Evolutionary conservation across 2,113 vertebrate genomes (phyloP).

Genomic region (Colinus virginianus): DNA sequence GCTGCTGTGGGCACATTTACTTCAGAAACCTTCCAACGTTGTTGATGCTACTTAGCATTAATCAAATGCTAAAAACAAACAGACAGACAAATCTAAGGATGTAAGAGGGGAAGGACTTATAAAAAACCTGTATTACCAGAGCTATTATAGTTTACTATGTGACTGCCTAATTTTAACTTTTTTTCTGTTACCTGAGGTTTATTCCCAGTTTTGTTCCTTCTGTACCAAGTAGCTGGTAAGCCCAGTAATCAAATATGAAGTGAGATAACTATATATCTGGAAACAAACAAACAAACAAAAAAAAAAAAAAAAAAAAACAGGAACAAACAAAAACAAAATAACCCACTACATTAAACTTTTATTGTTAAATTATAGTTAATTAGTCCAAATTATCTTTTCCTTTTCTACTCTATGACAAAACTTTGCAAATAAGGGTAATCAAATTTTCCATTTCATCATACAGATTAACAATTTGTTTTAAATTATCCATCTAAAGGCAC

Average conservation of each 20-base stretch:
- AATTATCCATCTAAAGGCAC: constrained; percentile 3
- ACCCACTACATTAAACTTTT: background rate
- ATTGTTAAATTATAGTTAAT: background rate
- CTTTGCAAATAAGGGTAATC: background rate
- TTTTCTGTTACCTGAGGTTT: background rate
- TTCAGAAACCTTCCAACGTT: background rate
- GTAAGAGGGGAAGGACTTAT: background rate
- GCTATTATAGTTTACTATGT: background rate
- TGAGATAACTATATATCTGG: background rate
- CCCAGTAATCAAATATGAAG: background rate
- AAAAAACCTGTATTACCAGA: background rate
- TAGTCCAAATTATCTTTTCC: background rate
- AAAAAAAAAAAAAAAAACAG: too few relatives aligned
- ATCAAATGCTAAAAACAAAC: background rate
- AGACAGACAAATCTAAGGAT: background rate
- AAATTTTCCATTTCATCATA: constrained; percentile 16
- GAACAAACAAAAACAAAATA: too few relatives aligned
- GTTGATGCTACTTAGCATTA: background rate
- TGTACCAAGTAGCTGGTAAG: background rate
- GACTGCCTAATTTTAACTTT: background rate
- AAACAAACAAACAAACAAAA: background rate
- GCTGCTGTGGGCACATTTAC: background rate
- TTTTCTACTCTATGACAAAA: background rate
- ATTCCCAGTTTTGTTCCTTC: background rate
- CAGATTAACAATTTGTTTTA: constrained; percentile 45